These are phyloP conservation scores for Megaceryle maxima DNA, from an alignment of 2,113 vertebrate species.

Conservation along the genomic window DNA sequence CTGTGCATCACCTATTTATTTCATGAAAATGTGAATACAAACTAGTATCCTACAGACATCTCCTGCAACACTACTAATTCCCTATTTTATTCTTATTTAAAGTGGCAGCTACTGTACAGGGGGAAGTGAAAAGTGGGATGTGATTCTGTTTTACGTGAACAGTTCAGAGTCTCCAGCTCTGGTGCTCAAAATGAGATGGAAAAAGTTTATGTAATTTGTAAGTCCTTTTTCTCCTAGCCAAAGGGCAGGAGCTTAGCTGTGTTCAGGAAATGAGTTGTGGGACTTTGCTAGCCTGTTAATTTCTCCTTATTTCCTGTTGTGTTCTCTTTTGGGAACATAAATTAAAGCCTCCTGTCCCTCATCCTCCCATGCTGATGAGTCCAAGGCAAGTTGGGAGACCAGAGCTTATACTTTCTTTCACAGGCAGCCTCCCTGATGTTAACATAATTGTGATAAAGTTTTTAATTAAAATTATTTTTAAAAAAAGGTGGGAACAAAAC, in stretches of 20 bases:
- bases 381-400: background rate
- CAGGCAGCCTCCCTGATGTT: background rate
- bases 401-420: background rate
- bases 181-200: background rate
- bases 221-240: background rate
- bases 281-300: background rate
- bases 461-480: background rate
- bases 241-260: background rate
- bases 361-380: background rate
- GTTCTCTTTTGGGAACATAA: background rate
- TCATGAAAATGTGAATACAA: background rate
- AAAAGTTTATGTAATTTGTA: background rate
- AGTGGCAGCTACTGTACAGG: background rate
- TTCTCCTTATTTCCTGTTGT: background rate
- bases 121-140: background rate
- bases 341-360: background rate
- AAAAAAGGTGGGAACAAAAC: background rate
- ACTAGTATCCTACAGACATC: background rate
- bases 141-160: background rate
- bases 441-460: background rate
- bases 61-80: background rate
- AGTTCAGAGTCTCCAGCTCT: background rate
- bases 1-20: background rate
- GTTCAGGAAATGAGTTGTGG: background rate
- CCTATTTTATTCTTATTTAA: background rate